Conservation (phyloP, 2,113 vertebrate species). For the Atlantisia rogersi region DNA sequence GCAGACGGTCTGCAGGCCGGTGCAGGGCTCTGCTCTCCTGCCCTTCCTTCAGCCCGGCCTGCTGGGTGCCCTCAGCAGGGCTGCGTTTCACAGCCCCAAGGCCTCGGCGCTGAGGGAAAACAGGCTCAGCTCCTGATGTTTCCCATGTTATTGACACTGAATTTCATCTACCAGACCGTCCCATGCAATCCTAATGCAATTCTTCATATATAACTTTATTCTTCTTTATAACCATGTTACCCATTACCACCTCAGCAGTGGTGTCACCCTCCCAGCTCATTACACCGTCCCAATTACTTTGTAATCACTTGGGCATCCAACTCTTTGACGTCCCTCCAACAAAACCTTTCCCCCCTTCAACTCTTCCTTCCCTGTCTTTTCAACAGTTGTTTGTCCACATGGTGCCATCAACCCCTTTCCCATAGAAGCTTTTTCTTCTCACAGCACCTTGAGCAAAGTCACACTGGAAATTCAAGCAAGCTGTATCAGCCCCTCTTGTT, state of each 20-base stretch:
- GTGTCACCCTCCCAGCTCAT: neutral
- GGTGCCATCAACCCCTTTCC: neutral
- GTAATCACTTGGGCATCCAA: neutral
- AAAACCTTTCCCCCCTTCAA: neutral
- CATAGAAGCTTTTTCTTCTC: neutral
- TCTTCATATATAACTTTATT: neutral
- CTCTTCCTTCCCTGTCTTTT: neutral
- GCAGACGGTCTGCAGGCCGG: fast-evolving
- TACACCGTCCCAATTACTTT: neutral
- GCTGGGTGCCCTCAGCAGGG: neutral
- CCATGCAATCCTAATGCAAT: neutral
- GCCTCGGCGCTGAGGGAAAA: neutral
- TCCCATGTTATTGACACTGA: neutral
- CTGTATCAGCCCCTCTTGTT: neutral
- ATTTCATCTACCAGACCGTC: neutral
- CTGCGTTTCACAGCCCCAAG: neutral
- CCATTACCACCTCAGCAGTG: neutral
- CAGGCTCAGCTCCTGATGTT: fast-evolving
- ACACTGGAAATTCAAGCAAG: neutral
- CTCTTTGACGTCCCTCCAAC: neutral
- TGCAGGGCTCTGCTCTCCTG: neutral
- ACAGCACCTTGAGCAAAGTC: neutral
- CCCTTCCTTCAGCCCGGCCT: neutral
- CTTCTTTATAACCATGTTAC: neutral
- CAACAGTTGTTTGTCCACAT: fast-evolving